Conservation (phyloP, 2,113 vertebrate genomes). For the Lutjanus erythropterus region DNA sequence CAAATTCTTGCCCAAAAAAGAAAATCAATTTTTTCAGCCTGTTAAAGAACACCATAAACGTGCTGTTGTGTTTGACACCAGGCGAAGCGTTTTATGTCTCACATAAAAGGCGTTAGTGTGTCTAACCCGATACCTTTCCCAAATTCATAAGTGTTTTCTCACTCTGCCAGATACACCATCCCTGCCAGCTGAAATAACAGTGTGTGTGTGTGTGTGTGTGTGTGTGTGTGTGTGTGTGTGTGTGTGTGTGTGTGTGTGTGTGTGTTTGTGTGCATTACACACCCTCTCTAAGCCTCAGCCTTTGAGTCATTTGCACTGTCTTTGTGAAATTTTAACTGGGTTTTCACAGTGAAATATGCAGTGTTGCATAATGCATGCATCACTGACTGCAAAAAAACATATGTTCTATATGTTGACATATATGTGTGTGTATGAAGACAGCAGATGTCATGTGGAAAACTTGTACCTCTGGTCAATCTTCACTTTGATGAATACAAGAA, state of each 20-base stretch:
- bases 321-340: background rate
- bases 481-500: too few relatives aligned
- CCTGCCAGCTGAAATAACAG: slow-evolving; percentile 40
- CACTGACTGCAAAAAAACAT: background rate
- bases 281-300: slow-evolving; percentile 9
- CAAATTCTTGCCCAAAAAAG: background rate
- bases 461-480: too few relatives aligned
- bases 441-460: too few relatives aligned
- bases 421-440: too few relatives aligned
- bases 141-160: slow-evolving; percentile 39
- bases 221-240: slow-evolving; percentile 16
- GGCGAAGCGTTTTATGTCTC: slow-evolving; percentile 1
- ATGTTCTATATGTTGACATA: background rate
- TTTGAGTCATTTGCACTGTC: slow-evolving; percentile 18
- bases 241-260: slow-evolving; percentile 2
- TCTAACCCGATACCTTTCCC: slow-evolving; percentile 26
- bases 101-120: slow-evolving; percentile 28
- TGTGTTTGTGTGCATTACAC: background rate
- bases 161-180: slow-evolving; percentile 16
- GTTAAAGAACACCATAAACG: background rate
- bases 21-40: background rate
- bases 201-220: slow-evolving; percentile 7
- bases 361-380: background rate
- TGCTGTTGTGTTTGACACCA: slow-evolving; percentile 18
- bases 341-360: slow-evolving; percentile 20